A percentile compares a stretch with the other conserved stretches of the same genome.
phyloP scores from a whole-genome alignment of 2,113 vertebrate species.

The Cariama cristata region DNA sequence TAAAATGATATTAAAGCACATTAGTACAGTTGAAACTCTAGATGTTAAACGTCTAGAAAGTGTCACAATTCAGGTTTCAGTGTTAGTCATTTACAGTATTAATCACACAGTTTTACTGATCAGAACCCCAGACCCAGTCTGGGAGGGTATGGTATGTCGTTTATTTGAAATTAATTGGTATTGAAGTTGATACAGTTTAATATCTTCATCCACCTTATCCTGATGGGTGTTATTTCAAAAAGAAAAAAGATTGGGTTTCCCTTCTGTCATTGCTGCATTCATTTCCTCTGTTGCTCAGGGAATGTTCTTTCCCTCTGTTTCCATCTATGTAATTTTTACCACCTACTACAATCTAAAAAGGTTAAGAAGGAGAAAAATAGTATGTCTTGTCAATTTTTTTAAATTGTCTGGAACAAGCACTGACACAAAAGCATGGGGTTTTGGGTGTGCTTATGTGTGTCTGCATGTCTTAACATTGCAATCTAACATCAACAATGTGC shows the following conservation, averaged over 20 bases:
- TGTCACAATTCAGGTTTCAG: not conserved
- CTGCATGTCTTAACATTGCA: not conserved
- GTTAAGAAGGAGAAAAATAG: not conserved
- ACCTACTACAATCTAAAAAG: not conserved
- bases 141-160: fast-evolving
- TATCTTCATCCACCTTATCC: not conserved
- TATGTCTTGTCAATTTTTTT: not conserved
- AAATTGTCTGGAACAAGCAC: not conserved
- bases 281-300: not conserved
- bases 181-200: not conserved
- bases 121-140: not conserved
- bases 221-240: not conserved
- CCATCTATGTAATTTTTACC: not conserved
- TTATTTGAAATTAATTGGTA: not conserved
- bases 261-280: not conserved
- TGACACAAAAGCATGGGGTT: fast-evolving
- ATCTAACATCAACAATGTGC: not conserved
- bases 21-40: not conserved
- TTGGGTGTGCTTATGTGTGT: not conserved
- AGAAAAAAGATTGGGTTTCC: not conserved
- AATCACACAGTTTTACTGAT: not conserved
- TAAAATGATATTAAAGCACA: not conserved
- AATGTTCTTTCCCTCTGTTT: not conserved
- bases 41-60: not conserved
- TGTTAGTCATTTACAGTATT: not conserved